These are phyloP conservation scores for Gari tellinella DNA, from an alignment of 2,888 invertebrate species.

Conservation along the genomic window DNA sequence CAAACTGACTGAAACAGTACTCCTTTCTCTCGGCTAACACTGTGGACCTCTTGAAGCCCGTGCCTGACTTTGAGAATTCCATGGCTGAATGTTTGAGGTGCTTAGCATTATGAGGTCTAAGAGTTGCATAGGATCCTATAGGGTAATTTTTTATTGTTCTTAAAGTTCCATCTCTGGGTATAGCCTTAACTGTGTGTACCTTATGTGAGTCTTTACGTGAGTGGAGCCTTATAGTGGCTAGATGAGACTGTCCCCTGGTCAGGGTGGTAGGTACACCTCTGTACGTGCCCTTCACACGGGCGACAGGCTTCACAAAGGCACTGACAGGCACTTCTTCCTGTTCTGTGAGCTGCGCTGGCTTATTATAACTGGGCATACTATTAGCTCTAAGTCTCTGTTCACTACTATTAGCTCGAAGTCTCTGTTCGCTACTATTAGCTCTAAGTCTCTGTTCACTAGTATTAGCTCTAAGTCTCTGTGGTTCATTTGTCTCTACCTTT, in stretches of 20 bases:
- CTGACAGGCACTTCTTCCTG: too few species aligned
- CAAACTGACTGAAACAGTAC: slow-evolving; percentile 71
- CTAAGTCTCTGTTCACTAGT: slow-evolving; percentile 10
- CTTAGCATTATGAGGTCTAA: slow-evolving; percentile 43
- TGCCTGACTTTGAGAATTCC: slow-evolving; percentile 44
- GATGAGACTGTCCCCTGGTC: slow-evolving; percentile 24
- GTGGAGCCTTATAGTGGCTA: slow-evolving; percentile 41
- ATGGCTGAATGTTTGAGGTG: slow-evolving; percentile 28
- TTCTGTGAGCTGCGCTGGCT: too few species aligned
- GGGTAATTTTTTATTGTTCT: slow-evolving; percentile 48
- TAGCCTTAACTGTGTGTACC: slow-evolving; percentile 43
- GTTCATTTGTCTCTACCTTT: neutral
- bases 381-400: neutral
- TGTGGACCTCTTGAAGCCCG: slow-evolving; percentile 54
- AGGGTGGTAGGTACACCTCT: slow-evolving; percentile 12
- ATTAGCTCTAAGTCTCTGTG: neutral
- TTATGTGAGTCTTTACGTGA: slow-evolving; percentile 22
- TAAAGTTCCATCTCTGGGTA: slow-evolving; percentile 44
- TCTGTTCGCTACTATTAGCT: slow-evolving; percentile 3
- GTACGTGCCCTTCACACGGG: slow-evolving; percentile 29
- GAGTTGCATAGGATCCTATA: slow-evolving; percentile 49
- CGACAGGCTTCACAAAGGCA: slow-evolving; percentile 14
- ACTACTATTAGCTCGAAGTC: too few species aligned
- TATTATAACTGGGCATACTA: neutral
- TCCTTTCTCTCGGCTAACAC: slow-evolving; percentile 59